Evolutionary conservation across 2,888 invertebrate species (phyloP), one percentile per base, ranked within the genome.

Genomic region (Amphipyra berbera): DNA sequence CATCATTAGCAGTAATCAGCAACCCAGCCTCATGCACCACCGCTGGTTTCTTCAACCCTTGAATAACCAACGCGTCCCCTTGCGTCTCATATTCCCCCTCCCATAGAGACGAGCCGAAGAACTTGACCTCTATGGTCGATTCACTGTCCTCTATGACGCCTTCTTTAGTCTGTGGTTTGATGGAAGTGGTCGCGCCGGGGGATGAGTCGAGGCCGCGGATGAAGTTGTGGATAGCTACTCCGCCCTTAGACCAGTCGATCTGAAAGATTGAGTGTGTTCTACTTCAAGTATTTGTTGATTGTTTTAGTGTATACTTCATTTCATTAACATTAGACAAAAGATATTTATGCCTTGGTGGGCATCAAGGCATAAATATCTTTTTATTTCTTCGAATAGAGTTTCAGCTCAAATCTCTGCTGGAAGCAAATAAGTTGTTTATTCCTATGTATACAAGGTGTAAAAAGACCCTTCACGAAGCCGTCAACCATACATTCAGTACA

Each of bases 171-270:
- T 93, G 92, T 41, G 89, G 84, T 63, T 87, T 85, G 53, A 95
- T 90, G 69, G 90, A 89, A 0, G 97, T 96, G 90, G 98, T 97
- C 0, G 99, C 99, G 0, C 99, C 99, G 0, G 99, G 99, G 0
- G 98, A 98, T 3, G 98, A 99, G 88, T 99, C 99, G 82, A 99
- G 95, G 0, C 98, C 99, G 15, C 99, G 95, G 74, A 99, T 97
- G 86, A 99, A 99, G 89, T 99, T 98, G 94, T 99, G 99, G 5
- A 99, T 93, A n/a, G 96, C 95, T 38, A 95, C 83, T 0, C 97
- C 98, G 0, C 96, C 90, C 88, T 97, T 96, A 0, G 95, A 94
- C 95, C 97, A 97, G 82, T 97, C 96, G 58, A 98, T 95, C 96
- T 96, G 79, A n/a, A 85, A 84, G 9, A 37, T 7, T 13, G 6